Evolutionary conservation across 2,888 invertebrate species (phyloP), one percentile per base, ranked within the genome.

Genomic region (Phengaris arion): DNA sequence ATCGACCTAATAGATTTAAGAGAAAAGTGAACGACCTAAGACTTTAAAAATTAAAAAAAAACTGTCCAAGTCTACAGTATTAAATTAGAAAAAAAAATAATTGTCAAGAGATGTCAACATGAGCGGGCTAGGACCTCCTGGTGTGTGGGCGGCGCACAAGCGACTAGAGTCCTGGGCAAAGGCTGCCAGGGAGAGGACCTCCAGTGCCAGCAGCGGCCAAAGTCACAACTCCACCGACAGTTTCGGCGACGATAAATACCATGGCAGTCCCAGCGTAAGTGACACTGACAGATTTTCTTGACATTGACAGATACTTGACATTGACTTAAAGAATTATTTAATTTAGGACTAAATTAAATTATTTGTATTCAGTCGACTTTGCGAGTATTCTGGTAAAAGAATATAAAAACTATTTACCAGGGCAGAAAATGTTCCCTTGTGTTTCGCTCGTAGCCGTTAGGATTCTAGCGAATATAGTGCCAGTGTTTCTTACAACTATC

Each of bases 141-240:
- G 96, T 77, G 96, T 96, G 82, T 96, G 96, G 96, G 95, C 96
- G 78, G 96, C 96, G 48, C 96, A 96, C 87, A 96, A 96, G 86
- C 91, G 96, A 79, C 94, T 96, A 69, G 96, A 96, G 86, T 96
- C 96, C 9, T 96, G 96, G 96, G 96, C 96, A 2, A 92, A 95
- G 76, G 96, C 96, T 74, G 96, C 96, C 70, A 95, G 96, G 83
- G 96, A 96, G 84, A 91, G 96, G 70, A 95, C 95, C 2, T 92
- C 91, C 4, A 93, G 93, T 57, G 93, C 93, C 35, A 94, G 93
- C 82, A 94, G 94, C 82, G 94, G 94, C n/a, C 94, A 94, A 80
- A 94, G 94, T 81, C 94, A 92, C 80, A 94, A 93, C 81, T 94
- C 94, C 1, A 94, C 93, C 0, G 93, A 94, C 82, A 94, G 93